phyloP scores from a whole-genome alignment of 1,140 invertebrate species.

The Augochlora pura region DNA sequence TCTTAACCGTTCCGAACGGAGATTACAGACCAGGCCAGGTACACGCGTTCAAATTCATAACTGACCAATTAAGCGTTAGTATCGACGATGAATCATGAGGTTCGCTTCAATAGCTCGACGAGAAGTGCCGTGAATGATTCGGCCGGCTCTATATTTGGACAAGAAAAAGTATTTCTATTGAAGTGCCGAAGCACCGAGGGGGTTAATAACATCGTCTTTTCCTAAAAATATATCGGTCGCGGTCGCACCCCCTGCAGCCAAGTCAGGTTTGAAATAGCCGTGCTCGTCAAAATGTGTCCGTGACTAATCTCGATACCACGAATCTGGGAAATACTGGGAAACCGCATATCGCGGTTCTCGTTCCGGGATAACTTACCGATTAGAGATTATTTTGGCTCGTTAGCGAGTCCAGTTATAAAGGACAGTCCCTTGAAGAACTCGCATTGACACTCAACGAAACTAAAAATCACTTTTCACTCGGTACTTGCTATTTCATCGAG shows the following conservation, averaged over 20 bases:
- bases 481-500: no score
- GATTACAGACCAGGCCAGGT: no score
- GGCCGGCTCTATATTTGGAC: background rate
- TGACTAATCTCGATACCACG: slow-evolving; percentile 50
- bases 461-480: no score
- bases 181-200: slow-evolving; percentile 39
- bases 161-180: slow-evolving; percentile 2
- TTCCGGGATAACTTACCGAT: background rate
- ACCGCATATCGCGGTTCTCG: background rate
- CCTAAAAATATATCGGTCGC: slow-evolving; percentile 72
- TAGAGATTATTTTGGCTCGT: slow-evolving; percentile 4
- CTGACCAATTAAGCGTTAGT: background rate
- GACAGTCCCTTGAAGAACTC: no score
- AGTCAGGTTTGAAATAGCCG: slow-evolving; percentile 62
- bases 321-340: background rate
- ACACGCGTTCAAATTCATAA: no score
- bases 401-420: background rate
- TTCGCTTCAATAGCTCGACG: background rate
- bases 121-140: background rate
- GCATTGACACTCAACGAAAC: no score
- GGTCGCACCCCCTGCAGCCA: slow-evolving; percentile 56
- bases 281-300: slow-evolving; percentile 51
- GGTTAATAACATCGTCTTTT: slow-evolving; percentile 71
- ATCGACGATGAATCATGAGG: background rate
- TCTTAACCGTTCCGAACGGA: no score